phyloP scores from a whole-genome alignment of 2,888 invertebrate species.

The Caenorhabditis wallacei region DNA sequence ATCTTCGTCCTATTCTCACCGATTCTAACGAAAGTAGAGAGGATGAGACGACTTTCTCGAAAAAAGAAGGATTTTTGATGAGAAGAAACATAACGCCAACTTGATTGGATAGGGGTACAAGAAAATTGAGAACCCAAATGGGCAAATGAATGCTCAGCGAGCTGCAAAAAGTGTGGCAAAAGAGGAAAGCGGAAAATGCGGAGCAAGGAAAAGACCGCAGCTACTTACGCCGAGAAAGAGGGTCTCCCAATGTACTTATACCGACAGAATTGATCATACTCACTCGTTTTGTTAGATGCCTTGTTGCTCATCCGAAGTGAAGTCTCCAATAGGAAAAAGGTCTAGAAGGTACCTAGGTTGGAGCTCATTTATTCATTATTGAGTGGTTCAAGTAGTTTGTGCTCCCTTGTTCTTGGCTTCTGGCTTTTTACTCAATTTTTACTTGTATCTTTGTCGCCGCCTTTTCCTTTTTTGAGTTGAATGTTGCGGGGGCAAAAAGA shows the following conservation, averaged over 20 bases:
- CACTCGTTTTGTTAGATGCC: slow-evolving; percentile 17
- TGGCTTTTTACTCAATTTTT: slow-evolving; percentile 29
- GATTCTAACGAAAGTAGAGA: slow-evolving; percentile 19
- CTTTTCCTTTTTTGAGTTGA: slow-evolving; percentile 22
- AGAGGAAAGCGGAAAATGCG: slow-evolving; percentile 49
- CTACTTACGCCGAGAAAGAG: slow-evolving; percentile 55
- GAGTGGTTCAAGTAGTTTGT: slow-evolving; percentile 27
- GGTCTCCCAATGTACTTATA: slow-evolving; percentile 50
- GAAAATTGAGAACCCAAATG: slow-evolving; percentile 42
- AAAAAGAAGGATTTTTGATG: neutral
- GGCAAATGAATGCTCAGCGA: slow-evolving; percentile 49
- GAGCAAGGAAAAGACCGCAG: slow-evolving; percentile 42
- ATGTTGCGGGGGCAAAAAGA: slow-evolving; percentile 35
- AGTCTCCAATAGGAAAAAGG: slow-evolving; percentile 2
- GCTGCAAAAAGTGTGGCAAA: slow-evolving; percentile 57
- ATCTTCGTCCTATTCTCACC: slow-evolving; percentile 8
- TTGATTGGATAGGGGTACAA: slow-evolving; percentile 34
- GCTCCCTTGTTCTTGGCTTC: neutral
- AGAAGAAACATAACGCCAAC: neutral
- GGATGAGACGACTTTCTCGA: neutral
- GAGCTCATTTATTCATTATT: slow-evolving; percentile 51
- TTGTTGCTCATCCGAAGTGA: slow-evolving; percentile 19
- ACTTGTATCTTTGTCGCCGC: slow-evolving; percentile 35
- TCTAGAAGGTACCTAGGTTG: neutral
- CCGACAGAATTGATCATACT: slow-evolving; percentile 57